phyloP scores from a whole-genome alignment of 2,888 invertebrate species.

The Melieria crassipennis region DNA sequence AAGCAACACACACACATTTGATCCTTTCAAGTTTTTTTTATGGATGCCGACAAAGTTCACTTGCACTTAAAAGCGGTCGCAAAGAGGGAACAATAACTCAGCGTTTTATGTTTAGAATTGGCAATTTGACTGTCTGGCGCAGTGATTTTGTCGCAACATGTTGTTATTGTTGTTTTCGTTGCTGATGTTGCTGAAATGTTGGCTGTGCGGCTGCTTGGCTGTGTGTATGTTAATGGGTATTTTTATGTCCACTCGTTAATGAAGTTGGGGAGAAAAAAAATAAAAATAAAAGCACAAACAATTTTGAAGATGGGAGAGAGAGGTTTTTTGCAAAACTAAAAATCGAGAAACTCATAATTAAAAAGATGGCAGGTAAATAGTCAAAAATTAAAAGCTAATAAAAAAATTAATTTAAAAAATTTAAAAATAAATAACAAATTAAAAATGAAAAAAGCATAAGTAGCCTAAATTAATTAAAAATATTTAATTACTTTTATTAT shows the following conservation, averaged over 20 bases:
- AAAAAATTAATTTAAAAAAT: too few relatives aligned
- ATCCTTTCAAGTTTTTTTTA: constrained; percentile 27
- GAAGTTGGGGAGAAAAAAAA: constrained; percentile 17
- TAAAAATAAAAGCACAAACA: not conserved
- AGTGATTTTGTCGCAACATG: not conserved
- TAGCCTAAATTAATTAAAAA: too few relatives aligned
- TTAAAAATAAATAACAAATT: too few relatives aligned
- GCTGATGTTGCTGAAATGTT: constrained; percentile 1
- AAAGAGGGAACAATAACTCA: constrained; percentile 3
- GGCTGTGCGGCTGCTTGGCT: constrained; percentile 8
- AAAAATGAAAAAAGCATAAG: too few relatives aligned
- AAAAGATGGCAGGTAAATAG: too few relatives aligned
- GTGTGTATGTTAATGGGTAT: constrained; percentile 25
- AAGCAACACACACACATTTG: constrained; percentile 5
- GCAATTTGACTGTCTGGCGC: too few relatives aligned
- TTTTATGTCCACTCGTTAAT: constrained; percentile 37
- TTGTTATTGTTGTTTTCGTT: not conserved
- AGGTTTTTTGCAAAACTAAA: too few relatives aligned
- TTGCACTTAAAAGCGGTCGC: not conserved
- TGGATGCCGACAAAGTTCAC: constrained; percentile 34
- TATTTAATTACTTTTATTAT: too few relatives aligned
- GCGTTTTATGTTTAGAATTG: not conserved
- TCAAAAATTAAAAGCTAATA: too few relatives aligned
- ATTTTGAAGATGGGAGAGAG: too few relatives aligned
- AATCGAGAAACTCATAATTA: too few relatives aligned